Evolutionary conservation across 2,797 vertebrate genomes (phyloP).

Genomic region (Gymnodraco acuticeps): DNA sequence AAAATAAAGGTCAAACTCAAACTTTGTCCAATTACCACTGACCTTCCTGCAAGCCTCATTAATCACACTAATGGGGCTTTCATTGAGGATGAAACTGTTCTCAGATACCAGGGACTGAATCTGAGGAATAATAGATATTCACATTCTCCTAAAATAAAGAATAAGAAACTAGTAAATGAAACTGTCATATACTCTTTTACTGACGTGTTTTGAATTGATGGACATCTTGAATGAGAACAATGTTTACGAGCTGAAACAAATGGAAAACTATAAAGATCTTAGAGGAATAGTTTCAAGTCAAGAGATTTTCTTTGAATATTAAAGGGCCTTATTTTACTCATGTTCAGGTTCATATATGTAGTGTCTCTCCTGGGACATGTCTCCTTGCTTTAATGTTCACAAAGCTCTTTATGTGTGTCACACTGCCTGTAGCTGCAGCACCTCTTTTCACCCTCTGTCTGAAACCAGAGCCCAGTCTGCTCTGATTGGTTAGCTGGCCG

Average conservation of each 20-base stretch:
- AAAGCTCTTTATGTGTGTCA: too few species aligned
- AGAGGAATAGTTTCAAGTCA: too few species aligned
- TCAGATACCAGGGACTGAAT: neutral
- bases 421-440: too few species aligned
- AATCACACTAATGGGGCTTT: neutral
- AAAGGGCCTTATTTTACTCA: too few species aligned
- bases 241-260: neutral
- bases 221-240: neutral
- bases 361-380: too few species aligned
- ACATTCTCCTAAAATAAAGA: too few species aligned
- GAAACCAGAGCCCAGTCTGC: too few species aligned
- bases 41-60: neutral
- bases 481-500: too few species aligned
- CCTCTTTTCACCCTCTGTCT: too few species aligned
- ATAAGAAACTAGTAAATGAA: neutral
- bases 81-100: neutral
- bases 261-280: neutral
- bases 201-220: neutral
- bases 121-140: neutral
- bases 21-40: neutral
- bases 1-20: slow-evolving; percentile 14
- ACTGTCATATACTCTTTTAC: neutral
- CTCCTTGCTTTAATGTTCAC: too few species aligned
- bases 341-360: too few species aligned
- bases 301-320: too few species aligned